phyloP scores from a whole-genome alignment of 2,113 vertebrate species.

The Damaliscus lunatus region DNA sequence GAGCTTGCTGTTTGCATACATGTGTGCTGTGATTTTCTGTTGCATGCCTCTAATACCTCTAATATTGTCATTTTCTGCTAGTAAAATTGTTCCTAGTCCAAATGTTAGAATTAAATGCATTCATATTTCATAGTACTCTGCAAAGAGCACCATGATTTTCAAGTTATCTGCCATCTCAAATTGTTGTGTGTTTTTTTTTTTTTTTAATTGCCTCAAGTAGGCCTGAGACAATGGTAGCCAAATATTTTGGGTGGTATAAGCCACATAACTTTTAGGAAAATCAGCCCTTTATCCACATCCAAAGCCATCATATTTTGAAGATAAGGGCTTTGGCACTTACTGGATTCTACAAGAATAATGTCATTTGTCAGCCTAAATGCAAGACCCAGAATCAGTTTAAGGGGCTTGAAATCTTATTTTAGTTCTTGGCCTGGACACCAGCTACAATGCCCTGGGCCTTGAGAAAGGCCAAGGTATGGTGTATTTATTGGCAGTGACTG shows the following conservation, averaged over 20 bases:
- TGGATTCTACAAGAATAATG: constrained; percentile 53
- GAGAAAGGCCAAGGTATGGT: constrained; percentile 45
- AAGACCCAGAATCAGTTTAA: constrained; percentile 65
- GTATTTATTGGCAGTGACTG: constrained; percentile 64
- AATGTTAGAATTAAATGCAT: constrained; percentile 35
- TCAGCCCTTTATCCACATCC: constrained; percentile 57
- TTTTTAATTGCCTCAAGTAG: neutral
- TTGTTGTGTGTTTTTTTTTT: neutral
- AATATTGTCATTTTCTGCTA: constrained; percentile 28
- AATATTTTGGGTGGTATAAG: constrained; percentile 35
- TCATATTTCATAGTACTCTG: constrained; percentile 28
- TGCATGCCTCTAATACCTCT: constrained; percentile 27
- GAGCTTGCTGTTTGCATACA: neutral
- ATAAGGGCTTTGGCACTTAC: constrained; percentile 52
- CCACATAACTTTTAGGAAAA: constrained; percentile 59
- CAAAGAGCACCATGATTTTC: constrained; percentile 33
- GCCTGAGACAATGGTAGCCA: neutral
- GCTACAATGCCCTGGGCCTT: constrained; percentile 57
- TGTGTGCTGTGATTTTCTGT: constrained; percentile 25
- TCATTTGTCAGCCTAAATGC: constrained; percentile 60
- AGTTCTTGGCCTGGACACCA: constrained; percentile 53
- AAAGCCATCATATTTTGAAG: constrained; percentile 61
- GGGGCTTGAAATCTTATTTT: constrained; percentile 69
- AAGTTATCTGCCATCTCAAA: constrained; percentile 45
- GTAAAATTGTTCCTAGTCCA: constrained; percentile 44